These are phyloP conservation scores for Cheiracanthium punctorium DNA, from an alignment of 2,888 invertebrate genomes.

Conservation along the genomic window DNA sequence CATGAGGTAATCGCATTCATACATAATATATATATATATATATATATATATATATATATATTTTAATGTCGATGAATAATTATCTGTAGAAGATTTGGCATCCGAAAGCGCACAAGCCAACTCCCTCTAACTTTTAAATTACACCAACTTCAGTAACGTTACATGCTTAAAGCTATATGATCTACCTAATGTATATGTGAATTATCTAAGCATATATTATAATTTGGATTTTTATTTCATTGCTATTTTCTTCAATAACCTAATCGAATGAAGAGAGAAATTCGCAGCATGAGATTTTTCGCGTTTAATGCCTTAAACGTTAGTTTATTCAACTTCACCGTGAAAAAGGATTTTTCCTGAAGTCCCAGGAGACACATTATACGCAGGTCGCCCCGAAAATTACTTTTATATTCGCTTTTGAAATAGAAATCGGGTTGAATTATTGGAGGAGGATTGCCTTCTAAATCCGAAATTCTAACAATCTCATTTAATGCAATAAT, in stretches of 20 bases:
- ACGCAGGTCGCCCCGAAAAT: not conserved
- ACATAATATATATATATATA: too few relatives aligned
- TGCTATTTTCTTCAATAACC: not conserved
- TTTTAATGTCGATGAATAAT: too few relatives aligned
- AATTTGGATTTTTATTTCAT: too few relatives aligned
- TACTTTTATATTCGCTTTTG: constrained; percentile 22
- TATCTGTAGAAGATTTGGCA: too few relatives aligned
- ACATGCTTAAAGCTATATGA: too few relatives aligned
- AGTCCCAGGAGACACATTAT: constrained; percentile 16
- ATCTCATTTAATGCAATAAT: not conserved
- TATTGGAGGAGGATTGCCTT: not conserved
- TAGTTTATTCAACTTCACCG: constrained; percentile 16
- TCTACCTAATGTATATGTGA: too few relatives aligned
- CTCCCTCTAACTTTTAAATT: too few relatives aligned
- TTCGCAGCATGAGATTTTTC: constrained; percentile 13
- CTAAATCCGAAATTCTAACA: not conserved
- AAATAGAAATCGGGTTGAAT: not conserved
- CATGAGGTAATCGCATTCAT: too few relatives aligned
- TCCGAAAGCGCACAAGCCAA: too few relatives aligned
- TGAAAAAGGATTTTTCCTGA: not conserved
- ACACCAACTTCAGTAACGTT: too few relatives aligned
- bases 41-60: too few relatives aligned
- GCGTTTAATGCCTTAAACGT: constrained; percentile 37
- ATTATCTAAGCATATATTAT: too few relatives aligned
- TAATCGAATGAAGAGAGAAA: not conserved